phyloP scores from a whole-genome alignment of 2,888 invertebrate species.

The Stictocephala bisonia region DNA sequence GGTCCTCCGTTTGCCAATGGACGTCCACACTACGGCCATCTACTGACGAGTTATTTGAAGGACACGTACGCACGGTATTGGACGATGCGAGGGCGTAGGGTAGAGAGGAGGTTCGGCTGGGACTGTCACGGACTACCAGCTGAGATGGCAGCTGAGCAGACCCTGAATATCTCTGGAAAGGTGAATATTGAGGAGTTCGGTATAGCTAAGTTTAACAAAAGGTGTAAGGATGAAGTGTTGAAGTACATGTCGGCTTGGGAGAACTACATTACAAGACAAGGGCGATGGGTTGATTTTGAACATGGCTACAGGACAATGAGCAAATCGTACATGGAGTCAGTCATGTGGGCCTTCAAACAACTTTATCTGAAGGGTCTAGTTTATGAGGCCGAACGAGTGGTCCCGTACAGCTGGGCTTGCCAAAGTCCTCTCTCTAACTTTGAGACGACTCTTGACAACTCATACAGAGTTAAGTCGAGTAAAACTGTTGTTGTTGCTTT shows the following conservation, averaged over 20 bases:
- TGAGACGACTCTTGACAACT: conserved; percentile 43
- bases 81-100: conserved; percentile 30
- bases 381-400: conserved; percentile 42
- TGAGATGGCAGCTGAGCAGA: conserved; percentile 38
- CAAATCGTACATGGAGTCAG: conserved; percentile 41
- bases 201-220: conserved; percentile 33
- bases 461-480: conserved; percentile 30
- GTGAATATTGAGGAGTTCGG: conserved; percentile 26
- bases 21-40: conserved; percentile 36
- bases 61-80: conserved; percentile 23
- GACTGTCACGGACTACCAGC: conserved; percentile 41
- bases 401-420: conserved; percentile 47
- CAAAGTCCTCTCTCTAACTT: conserved; percentile 45
- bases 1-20: conserved; percentile 41
- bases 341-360: conserved; percentile 44
- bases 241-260: conserved; percentile 32
- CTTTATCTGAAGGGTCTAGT: conserved; percentile 43
- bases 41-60: conserved; percentile 33
- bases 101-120: conserved; percentile 29
- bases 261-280: conserved; percentile 26
- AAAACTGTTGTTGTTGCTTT: conserved; percentile 32
- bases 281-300: conserved; percentile 37
- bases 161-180: conserved; percentile 24
- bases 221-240: conserved; percentile 12
- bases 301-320: conserved; percentile 33